Conservation (phyloP, 2,888 invertebrate species). For the Laspeyria flexula region DNA sequence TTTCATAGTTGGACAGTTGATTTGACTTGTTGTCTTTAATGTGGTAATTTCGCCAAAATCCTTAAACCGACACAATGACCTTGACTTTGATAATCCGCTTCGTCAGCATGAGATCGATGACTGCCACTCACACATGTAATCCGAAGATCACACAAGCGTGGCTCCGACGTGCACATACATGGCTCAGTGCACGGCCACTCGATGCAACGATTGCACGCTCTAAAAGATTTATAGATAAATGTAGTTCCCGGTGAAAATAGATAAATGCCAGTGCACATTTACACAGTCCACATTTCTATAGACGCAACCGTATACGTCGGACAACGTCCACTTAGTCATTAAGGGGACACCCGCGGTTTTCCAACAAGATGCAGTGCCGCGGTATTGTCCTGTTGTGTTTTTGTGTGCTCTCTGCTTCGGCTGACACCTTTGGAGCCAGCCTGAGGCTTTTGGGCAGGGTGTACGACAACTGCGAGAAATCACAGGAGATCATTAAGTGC, state of each 20-base stretch:
- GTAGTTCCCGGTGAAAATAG: conserved; percentile 86
- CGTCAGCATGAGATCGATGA: conserved; percentile 55
- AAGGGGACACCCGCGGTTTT: conserved; percentile 75
- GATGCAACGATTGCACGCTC: conserved; percentile 86
- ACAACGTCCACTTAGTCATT: conserved; percentile 48
- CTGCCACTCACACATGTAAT: conserved; percentile 55
- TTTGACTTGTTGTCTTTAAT: neutral
- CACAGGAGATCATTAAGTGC: conserved; percentile 89
- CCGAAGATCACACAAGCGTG: conserved; percentile 50
- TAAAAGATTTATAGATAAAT: conserved; percentile 86
- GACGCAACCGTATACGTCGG: conserved; percentile 64
- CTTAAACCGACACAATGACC: conserved; percentile 44
- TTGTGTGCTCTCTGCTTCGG: conserved; percentile 65
- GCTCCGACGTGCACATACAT: conserved; percentile 43
- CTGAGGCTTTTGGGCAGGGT: conserved; percentile 82
- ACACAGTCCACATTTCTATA: conserved; percentile 83
- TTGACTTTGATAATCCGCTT: conserved; percentile 65
- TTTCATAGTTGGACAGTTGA: no score
- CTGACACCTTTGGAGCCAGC: conserved; percentile 75
- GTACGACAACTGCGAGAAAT: conserved; percentile 87
- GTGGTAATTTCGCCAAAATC: conserved; percentile 12
- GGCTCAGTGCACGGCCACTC: conserved; percentile 81
- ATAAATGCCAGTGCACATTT: conserved; percentile 84
- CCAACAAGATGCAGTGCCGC: conserved; percentile 76
- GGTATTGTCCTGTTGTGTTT: conserved; percentile 75